Conservation (phyloP, 2,113 vertebrate genomes). For the Rhinichthys klamathensis region DNA sequence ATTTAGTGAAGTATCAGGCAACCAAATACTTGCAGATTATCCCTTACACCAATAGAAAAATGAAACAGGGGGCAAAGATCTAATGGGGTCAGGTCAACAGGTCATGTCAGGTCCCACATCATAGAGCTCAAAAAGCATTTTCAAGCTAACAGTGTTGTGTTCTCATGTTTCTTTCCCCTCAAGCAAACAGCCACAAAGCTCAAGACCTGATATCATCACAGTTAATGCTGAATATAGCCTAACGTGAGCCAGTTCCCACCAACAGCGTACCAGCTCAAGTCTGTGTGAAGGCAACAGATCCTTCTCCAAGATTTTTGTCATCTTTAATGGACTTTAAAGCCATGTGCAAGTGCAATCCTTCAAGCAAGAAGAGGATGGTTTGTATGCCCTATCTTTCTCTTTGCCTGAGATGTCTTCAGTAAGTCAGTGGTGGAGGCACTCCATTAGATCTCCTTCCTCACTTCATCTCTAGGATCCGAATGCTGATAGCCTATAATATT, state of each 20-base stretch:
- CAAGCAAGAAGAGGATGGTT: slow-evolving; percentile 66
- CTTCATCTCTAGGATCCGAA: neutral
- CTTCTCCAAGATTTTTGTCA: neutral
- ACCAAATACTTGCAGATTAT: neutral
- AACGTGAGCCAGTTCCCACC: slow-evolving; percentile 33
- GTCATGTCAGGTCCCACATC: slow-evolving; percentile 20
- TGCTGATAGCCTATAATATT: neutral
- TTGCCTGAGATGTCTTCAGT: slow-evolving; percentile 25
- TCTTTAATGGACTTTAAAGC: slow-evolving; percentile 44
- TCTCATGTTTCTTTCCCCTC: slow-evolving; percentile 75
- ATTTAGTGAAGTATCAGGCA: slow-evolving; percentile 1
- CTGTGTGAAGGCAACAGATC: neutral
- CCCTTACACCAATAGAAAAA: neutral
- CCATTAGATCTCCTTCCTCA: neutral
- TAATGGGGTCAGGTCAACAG: slow-evolving; percentile 1
- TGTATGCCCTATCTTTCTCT: slow-evolving; percentile 70
- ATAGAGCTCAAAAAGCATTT: slow-evolving; percentile 42
- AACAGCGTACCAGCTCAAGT: neutral
- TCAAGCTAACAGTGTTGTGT: slow-evolving; percentile 80
- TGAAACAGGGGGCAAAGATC: neutral
- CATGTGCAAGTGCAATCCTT: slow-evolving; percentile 20
- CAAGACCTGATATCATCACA: slow-evolving; percentile 60
- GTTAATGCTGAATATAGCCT: slow-evolving; percentile 49
- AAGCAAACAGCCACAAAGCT: slow-evolving; percentile 77
- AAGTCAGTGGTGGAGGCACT: neutral